Evolutionary conservation across 2,113 vertebrate species (phyloP).

Genomic region (Megaceryle maxima): DNA sequence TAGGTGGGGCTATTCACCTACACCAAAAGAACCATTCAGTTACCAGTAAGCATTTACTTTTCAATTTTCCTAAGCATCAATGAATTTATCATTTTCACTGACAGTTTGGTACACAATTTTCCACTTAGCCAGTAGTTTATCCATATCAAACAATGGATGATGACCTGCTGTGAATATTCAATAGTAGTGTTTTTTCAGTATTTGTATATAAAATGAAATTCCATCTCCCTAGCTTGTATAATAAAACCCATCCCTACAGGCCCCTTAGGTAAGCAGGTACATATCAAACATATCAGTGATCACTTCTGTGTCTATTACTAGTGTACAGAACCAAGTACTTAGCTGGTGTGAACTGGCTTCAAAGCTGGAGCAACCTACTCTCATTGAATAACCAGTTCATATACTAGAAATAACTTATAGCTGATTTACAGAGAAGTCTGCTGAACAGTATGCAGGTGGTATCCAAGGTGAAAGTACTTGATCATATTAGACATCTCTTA

Average conservation of each 20-base stretch:
- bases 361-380: background rate
- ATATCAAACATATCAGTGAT: background rate
- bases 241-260: background rate
- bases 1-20: background rate
- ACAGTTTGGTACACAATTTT: background rate
- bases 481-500: background rate
- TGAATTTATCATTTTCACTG: background rate
- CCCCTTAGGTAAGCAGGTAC: background rate
- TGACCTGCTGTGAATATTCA: background rate
- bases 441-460: fast-evolving
- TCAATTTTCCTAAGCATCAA: background rate
- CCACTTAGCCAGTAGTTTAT: background rate
- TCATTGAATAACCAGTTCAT: background rate
- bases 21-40: background rate
- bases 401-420: fast-evolving
- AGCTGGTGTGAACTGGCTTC: background rate
- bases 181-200: background rate
- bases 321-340: background rate
- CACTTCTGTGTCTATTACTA: background rate
- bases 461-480: background rate
- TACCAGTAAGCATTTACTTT: background rate
- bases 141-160: background rate
- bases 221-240: background rate
- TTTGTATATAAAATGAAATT: background rate
- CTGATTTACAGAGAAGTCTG: background rate